Percentiles rank a stretch among this genome's conserved stretches.
These are phyloP conservation scores for Strix uralensis DNA, from an alignment of 2,113 vertebrate genomes.

Conservation along the genomic window DNA sequence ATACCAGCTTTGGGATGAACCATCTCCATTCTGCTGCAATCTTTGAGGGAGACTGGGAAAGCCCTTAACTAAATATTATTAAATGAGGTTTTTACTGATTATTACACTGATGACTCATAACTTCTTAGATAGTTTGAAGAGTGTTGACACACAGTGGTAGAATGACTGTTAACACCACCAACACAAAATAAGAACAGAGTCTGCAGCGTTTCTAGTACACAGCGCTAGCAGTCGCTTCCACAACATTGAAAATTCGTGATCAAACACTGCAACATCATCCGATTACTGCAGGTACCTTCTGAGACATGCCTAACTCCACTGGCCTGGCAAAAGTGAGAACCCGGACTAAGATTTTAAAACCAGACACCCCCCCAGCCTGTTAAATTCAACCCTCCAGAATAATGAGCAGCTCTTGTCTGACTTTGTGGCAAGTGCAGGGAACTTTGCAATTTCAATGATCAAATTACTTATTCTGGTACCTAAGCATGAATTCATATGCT, in stretches of 20 bases:
- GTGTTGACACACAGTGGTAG: neutral
- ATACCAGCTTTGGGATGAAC: neutral
- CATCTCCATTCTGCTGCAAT: neutral
- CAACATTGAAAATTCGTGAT: fast-evolving
- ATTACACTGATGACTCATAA: neutral
- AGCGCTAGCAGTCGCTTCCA: neutral
- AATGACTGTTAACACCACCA: neutral
- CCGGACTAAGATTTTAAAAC: neutral
- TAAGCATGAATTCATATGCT: neutral
- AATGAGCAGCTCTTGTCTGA: neutral
- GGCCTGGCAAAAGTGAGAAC: neutral
- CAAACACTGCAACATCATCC: neutral
- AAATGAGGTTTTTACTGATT: neutral
- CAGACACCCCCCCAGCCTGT: neutral
- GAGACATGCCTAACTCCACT: neutral
- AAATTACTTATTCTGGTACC: neutral
- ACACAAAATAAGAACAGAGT: neutral
- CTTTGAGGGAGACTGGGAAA: neutral
- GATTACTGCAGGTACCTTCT: neutral
- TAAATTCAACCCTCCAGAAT: neutral
- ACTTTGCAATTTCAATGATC: neutral
- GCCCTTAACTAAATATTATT: neutral
- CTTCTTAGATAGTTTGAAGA: neutral
- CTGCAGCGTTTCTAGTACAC: neutral
- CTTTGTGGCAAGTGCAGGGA: neutral